Percentiles rank a stretch among this genome's conserved stretches.
These are phyloP conservation scores for Characodon lateralis DNA, from an alignment of 2,797 vertebrate species.

Conservation along the genomic window DNA sequence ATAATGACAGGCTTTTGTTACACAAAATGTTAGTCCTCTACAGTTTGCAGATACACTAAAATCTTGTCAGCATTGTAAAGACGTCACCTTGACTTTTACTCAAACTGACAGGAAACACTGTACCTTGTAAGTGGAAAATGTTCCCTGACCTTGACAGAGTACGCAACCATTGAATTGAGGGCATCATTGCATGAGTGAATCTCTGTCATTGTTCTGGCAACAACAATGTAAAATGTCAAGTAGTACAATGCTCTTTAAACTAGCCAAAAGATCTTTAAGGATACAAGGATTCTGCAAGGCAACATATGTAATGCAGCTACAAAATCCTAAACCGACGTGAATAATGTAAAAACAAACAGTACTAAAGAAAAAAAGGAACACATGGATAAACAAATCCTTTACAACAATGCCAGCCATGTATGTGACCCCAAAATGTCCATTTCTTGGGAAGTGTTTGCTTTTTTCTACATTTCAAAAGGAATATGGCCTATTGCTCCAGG, in stretches of 20 bases:
- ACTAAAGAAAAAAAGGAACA: slow-evolving; percentile 11
- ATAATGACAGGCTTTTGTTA: not conserved
- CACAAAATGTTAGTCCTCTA: slow-evolving; percentile 9
- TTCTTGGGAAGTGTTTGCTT: slow-evolving; percentile 30
- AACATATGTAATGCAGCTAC: not conserved
- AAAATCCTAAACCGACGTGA: slow-evolving; percentile 4
- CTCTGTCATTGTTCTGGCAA: slow-evolving; percentile 30
- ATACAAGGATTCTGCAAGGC: not conserved
- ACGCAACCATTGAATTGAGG: slow-evolving; percentile 42
- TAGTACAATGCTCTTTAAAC: slow-evolving; percentile 5
- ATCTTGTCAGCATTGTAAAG: slow-evolving; percentile 32
- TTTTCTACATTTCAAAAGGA: slow-evolving; percentile 36
- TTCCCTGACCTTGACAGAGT: slow-evolving; percentile 54
- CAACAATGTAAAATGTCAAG: slow-evolving; percentile 30
- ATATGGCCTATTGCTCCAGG: slow-evolving; percentile 68
- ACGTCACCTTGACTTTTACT: slow-evolving; percentile 37
- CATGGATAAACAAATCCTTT: slow-evolving; percentile 5
- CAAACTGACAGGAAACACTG: slow-evolving; percentile 45
- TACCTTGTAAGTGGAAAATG: slow-evolving; percentile 45
- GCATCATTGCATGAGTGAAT: slow-evolving; percentile 31
- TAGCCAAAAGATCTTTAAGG: not conserved
- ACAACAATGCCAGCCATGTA: slow-evolving; percentile 9
- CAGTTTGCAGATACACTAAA: slow-evolving; percentile 23
- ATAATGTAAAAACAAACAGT: not conserved
- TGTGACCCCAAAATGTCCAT: slow-evolving; percentile 64